Percentiles rank a stretch among this genome's conserved stretches.
Evolutionary conservation across 2,797 vertebrate genomes (phyloP).

Genomic region (Poecilia picta): DNA sequence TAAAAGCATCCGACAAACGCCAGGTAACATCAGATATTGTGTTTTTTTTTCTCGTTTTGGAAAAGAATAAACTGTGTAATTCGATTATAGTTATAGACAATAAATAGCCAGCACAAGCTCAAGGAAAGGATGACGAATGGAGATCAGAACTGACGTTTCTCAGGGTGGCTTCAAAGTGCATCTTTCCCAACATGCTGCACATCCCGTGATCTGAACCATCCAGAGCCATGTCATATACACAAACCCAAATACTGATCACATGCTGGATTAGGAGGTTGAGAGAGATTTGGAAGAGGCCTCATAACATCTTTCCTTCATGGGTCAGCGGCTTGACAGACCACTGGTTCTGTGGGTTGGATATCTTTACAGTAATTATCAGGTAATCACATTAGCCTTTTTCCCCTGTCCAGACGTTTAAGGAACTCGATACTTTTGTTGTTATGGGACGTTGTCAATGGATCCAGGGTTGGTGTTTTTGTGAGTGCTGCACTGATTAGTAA

Average conservation of each 20-base stretch:
- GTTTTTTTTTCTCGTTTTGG: neutral
- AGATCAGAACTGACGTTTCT: constrained; percentile 39
- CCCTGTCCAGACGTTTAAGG: neutral
- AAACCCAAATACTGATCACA: constrained; percentile 39
- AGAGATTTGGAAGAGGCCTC: constrained; percentile 18
- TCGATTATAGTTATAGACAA: neutral
- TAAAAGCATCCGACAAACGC: neutral
- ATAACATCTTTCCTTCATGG: constrained; percentile 9
- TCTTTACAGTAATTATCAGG: neutral
- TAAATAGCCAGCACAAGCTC: neutral
- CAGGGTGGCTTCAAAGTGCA: constrained; percentile 55
- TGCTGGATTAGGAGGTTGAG: constrained; percentile 43
- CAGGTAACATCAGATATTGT: neutral
- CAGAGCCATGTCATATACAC: constrained; percentile 35
- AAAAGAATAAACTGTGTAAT: neutral
- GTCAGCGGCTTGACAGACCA: constrained; percentile 19
- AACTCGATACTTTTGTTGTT: neutral
- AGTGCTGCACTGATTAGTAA: neutral
- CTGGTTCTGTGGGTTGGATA: neutral
- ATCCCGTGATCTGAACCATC: constrained; percentile 55
- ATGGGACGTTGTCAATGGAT: neutral
- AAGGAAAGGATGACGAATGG: neutral
- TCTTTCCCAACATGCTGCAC: constrained; percentile 24
- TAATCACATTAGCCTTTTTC: neutral
- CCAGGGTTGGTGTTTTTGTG: neutral